Percentiles rank a stretch among this genome's conserved stretches.
phyloP scores from a whole-genome alignment of 1,140 invertebrate genomes.

The Choristoneura fumiferana region DNA sequence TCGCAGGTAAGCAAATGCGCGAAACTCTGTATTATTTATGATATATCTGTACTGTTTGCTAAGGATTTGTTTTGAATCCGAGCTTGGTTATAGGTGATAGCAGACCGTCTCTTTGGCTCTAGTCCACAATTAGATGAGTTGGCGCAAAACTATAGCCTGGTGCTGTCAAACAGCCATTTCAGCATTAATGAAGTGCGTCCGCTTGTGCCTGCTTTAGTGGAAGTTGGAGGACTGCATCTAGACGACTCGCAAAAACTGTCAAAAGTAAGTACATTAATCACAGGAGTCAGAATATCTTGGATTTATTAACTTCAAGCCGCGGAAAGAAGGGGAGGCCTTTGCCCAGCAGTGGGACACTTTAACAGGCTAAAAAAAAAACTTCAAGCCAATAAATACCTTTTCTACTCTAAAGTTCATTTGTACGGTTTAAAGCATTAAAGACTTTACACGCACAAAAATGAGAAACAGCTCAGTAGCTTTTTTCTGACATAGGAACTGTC shows the following conservation, averaged over 20 bases:
- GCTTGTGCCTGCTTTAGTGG: conserved; percentile 78
- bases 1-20: conserved; percentile 56
- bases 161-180: conserved; percentile 82
- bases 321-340: too few species aligned
- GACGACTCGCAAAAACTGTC: conserved; percentile 59
- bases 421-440: too few species aligned
- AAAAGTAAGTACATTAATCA: too few species aligned
- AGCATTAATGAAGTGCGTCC: conserved; percentile 80
- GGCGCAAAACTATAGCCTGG: conserved; percentile 79
- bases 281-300: too few species aligned
- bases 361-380: too few species aligned
- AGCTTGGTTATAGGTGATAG: conserved; percentile 47
- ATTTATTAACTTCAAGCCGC: too few species aligned
- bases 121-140: conserved; percentile 76
- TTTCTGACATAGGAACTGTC: too few species aligned
- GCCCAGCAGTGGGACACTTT: too few species aligned
- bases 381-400: too few species aligned
- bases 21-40: conserved; percentile 7
- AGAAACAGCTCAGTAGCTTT: too few species aligned
- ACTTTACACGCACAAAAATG: too few species aligned
- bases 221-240: conserved; percentile 80
- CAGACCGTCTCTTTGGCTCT: conserved; percentile 69
- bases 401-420: too few species aligned
- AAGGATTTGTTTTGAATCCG: neutral
- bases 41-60: neutral